phyloP scores from a whole-genome alignment of 2,888 invertebrate species.

The Sminthurides aquaticus region DNA sequence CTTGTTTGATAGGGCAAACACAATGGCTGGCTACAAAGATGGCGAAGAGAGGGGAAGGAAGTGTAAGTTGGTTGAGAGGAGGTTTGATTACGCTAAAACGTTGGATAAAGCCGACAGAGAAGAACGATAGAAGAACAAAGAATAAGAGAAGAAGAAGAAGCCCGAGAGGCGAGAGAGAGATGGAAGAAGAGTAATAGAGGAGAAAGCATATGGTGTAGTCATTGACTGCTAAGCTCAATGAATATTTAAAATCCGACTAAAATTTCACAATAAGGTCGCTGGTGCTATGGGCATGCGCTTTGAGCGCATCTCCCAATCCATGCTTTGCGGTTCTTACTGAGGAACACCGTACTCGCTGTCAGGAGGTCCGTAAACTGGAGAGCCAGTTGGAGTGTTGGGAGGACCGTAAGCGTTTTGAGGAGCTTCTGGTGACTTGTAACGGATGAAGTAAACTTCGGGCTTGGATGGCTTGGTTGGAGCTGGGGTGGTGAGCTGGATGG shows the following conservation, averaged over 20 bases:
- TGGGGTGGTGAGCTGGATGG: conserved; percentile 63
- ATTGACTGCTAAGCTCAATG: conserved; percentile 3
- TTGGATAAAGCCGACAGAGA: conserved; percentile 9
- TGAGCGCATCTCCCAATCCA: not conserved
- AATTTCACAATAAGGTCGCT: not conserved
- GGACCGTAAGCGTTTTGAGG: conserved; percentile 12
- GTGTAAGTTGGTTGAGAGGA: not conserved
- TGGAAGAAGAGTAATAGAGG: not conserved
- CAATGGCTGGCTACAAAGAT: not conserved
- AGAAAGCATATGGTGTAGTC: conserved; percentile 2
- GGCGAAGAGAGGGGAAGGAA: not conserved
- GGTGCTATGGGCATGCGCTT: not conserved
- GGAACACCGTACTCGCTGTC: conserved; percentile 9
- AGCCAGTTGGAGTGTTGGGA: conserved; percentile 27
- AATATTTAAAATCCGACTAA: not conserved
- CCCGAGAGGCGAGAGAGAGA: not conserved
- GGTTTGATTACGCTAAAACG: not conserved
- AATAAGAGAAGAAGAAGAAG: not conserved
- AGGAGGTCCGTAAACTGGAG: conserved; percentile 25
- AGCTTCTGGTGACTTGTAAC: conserved; percentile 37
- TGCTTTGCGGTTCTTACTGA: not conserved
- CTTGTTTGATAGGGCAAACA: conserved; percentile 1
- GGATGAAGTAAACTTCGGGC: conserved; percentile 58
- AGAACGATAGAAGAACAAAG: not conserved
- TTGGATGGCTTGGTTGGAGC: conserved; percentile 75